Evolutionary conservation across 2,888 invertebrate species (phyloP), one percentile per base, ranked within the genome.

Genomic region (Osmoderma eremita): DNA sequence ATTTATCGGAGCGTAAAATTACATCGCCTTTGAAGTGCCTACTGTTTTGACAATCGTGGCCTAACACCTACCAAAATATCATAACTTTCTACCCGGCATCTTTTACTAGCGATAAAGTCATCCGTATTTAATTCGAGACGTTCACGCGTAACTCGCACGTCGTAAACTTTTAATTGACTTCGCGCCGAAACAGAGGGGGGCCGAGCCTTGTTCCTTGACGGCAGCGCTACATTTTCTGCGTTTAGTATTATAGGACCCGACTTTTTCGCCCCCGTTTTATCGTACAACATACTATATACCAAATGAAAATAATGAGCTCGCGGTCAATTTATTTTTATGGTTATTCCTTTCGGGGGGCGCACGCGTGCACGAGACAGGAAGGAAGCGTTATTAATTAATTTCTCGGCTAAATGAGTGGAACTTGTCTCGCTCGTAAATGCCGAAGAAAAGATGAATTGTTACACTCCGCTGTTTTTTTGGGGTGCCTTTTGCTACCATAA

Each of bases 281-380:
- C 22, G 17, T 42, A 30, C 30, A 30, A 30, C 10, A 6, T 30
- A 30, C 8, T 30, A 58, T 24, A 42, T n/a, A n/a, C n/a, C 58
- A 24, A 45, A 45, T 30, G 45, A 8, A 45, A 58, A 30, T 45
- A 58, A 58, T 58, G 24, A 45, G 58, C 45, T 58, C 45, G 58
- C 30, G 58, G 58, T 58, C 58, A 58, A 58, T 58, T 58, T 58
- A 58, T 18, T 58, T 58, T 58, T 58, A 45, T 45, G 45, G 58
- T 30, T 58, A 45, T 30, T 6, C 58, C 39, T 58, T 24, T 45
- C 15, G 12, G 6, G 6, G 17, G 17, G 15, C 3, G 53, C 42
- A 8, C 30, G 45, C 48, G 48, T n/a, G 45, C 58, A 30, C 58
- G 45, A 24, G 39, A 56, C 54, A 22, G n/a, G n/a, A 6, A 30